These are phyloP conservation scores for Drosophila anomelani DNA, from an alignment of 2,888 invertebrate species.

Conservation along the genomic window DNA sequence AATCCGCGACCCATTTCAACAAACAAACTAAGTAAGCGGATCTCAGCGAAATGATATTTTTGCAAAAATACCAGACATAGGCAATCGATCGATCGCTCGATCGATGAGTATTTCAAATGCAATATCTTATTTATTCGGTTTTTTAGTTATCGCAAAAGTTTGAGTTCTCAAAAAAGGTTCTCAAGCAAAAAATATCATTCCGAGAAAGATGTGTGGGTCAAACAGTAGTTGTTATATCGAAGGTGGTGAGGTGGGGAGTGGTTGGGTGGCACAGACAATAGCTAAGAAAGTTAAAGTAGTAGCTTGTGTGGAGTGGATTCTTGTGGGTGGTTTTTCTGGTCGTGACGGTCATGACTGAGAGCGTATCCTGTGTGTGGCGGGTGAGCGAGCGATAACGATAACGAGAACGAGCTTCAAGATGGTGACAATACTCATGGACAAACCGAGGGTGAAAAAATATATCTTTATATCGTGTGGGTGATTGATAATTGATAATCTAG, in stretches of 20 bases:
- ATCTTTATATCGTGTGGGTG: slow-evolving; percentile 27
- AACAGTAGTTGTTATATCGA: slow-evolving; percentile 60
- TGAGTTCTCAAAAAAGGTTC: slow-evolving; percentile 74
- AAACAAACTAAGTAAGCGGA: slow-evolving; percentile 40
- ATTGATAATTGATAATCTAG: slow-evolving; percentile 40
- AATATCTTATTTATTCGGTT: slow-evolving; percentile 1
- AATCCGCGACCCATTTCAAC: slow-evolving; percentile 40
- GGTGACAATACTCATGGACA: slow-evolving; percentile 44
- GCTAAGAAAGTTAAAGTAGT: slow-evolving; percentile 38
- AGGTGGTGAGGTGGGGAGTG: slow-evolving; percentile 14
- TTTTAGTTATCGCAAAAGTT: slow-evolving; percentile 46
- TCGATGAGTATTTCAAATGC: slow-evolving; percentile 22
- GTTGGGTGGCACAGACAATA: slow-evolving; percentile 24
- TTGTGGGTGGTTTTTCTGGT: slow-evolving; percentile 27
- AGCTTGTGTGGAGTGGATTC: slow-evolving; percentile 25
- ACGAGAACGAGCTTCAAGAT: slow-evolving; percentile 46
- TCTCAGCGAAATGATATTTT: slow-evolving; percentile 71
- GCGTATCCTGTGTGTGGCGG: slow-evolving; percentile 40
- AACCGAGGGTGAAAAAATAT: slow-evolving; percentile 42
- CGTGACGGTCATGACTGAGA: slow-evolving; percentile 37
- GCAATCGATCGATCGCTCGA: slow-evolving; percentile 13
- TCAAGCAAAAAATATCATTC: slow-evolving; percentile 84
- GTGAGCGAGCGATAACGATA: slow-evolving; percentile 50
- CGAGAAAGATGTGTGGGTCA: slow-evolving; percentile 82
- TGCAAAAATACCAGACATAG: slow-evolving; percentile 45